Evolutionary conservation across 2,888 invertebrate species (phyloP).

Genomic region (Gortyna flavago): DNA sequence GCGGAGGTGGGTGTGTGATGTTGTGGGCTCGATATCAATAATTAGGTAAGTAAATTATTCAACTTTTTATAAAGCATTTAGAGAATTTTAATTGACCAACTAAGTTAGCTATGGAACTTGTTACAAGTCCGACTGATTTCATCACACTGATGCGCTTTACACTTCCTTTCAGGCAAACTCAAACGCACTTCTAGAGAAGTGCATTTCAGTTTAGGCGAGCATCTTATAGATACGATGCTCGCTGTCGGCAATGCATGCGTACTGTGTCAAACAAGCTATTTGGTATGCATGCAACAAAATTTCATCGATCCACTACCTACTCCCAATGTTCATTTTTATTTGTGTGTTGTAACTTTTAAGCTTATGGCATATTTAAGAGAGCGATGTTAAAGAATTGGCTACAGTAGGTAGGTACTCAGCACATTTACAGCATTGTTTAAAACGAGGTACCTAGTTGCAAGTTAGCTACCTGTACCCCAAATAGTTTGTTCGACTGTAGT

Average conservation of each 20-base stretch:
- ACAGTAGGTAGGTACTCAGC: no score
- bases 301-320: background rate
- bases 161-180: background rate
- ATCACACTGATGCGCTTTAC: constrained; percentile 3
- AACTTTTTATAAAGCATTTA: background rate
- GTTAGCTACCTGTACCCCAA: background rate
- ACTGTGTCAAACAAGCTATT: background rate
- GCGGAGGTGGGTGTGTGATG: background rate
- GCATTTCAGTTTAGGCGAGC: no score
- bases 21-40: background rate
- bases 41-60: background rate
- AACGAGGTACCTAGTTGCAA: background rate
- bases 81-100: background rate
- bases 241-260: background rate
- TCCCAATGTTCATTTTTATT: background rate
- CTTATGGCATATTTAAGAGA: background rate
- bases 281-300: background rate
- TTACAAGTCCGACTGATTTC: constrained; percentile 3
- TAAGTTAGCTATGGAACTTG: background rate
- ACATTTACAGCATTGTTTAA: background rate
- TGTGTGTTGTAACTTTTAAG: background rate
- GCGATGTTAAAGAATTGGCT: background rate
- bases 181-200: background rate
- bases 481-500: background rate
- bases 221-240: background rate